A percentile compares a stretch with the other conserved stretches of the same genome.
Evolutionary conservation across 1,140 invertebrate genomes (phyloP).

Genomic region (Diabrotica undecimpunctata): DNA sequence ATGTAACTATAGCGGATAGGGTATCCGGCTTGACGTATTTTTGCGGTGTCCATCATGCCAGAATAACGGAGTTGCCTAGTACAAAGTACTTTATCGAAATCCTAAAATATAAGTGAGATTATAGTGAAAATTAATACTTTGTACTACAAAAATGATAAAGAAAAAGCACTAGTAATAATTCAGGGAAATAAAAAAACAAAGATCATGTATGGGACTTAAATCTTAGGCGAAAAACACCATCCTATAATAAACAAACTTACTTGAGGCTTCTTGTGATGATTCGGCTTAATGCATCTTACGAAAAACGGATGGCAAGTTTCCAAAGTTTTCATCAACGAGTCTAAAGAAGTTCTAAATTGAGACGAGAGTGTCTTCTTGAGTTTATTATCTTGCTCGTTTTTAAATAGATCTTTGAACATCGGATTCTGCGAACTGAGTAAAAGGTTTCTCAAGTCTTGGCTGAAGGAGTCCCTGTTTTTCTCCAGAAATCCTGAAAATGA

Average conservation of each 20-base stretch:
- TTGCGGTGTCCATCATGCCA: conserved; percentile 97
- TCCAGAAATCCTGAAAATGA: conserved; percentile 74
- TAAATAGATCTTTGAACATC: conserved; percentile 77
- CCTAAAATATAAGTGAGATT: background rate
- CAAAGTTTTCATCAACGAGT: conserved; percentile 84
- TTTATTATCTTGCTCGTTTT: conserved; percentile 54
- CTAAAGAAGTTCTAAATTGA: conserved; percentile 86
- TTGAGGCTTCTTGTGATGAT: conserved; percentile 85
- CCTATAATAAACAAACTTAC: conserved; percentile 55
- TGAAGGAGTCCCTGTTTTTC: conserved; percentile 91
- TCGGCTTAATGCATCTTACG: conserved; percentile 93
- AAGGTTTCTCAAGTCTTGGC: conserved; percentile 76
- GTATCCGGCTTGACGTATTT: conserved; percentile 88
- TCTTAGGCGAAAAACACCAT: no score
- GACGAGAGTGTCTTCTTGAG: conserved; percentile 69
- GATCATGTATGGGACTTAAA: no score
- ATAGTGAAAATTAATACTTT: no score
- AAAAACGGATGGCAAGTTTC: conserved; percentile 89
- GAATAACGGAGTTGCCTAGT: conserved; percentile 89
- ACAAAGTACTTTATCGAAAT: conserved; percentile 73
- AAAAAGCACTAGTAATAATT: no score
- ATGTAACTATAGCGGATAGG: conserved; percentile 84
- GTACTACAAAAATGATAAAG: no score
- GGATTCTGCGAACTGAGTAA: conserved; percentile 71
- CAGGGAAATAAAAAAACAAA: no score